phyloP scores from a whole-genome alignment of 2,888 invertebrate genomes.

The Anorthoa munda region DNA sequence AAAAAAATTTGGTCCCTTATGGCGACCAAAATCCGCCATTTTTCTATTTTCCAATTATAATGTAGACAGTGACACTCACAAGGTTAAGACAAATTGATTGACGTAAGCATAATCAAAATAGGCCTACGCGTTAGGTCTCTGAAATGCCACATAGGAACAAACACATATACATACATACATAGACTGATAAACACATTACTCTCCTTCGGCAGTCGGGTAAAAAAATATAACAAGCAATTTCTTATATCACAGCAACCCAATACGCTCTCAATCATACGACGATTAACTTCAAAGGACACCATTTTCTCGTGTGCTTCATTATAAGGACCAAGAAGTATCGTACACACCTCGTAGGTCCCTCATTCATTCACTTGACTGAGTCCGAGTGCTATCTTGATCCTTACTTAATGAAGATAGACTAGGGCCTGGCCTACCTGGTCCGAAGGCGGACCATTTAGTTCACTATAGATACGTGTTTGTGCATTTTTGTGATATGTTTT shows the following conservation, averaged over 20 bases:
- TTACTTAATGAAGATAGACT: conserved; percentile 48
- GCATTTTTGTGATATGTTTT: background rate
- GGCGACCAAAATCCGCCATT: too few species aligned
- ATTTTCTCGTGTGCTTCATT: conserved; percentile 19
- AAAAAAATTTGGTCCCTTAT: too few species aligned
- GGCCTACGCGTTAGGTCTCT: too few species aligned
- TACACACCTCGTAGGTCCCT: conserved; percentile 42
- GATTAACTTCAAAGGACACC: conserved; percentile 30
- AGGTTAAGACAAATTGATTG: too few species aligned
- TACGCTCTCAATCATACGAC: conserved; percentile 41
- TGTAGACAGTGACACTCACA: too few species aligned
- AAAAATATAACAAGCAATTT: background rate
- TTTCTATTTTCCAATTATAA: too few species aligned
- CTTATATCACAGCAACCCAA: conserved; percentile 21
- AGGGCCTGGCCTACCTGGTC: too few species aligned
- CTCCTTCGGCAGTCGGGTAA: too few species aligned
- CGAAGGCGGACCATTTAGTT: background rate
- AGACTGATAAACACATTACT: too few species aligned
- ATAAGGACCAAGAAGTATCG: conserved; percentile 39
- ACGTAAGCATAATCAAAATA: too few species aligned
- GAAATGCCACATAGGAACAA: too few species aligned
- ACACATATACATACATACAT: too few species aligned
- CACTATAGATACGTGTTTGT: background rate
- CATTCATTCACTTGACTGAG: conserved; percentile 43
- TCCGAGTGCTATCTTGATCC: conserved; percentile 46